Base-by-base conservation (phyloP, 2,888 invertebrate species). In the Hypomecis punctinalis region DNA sequence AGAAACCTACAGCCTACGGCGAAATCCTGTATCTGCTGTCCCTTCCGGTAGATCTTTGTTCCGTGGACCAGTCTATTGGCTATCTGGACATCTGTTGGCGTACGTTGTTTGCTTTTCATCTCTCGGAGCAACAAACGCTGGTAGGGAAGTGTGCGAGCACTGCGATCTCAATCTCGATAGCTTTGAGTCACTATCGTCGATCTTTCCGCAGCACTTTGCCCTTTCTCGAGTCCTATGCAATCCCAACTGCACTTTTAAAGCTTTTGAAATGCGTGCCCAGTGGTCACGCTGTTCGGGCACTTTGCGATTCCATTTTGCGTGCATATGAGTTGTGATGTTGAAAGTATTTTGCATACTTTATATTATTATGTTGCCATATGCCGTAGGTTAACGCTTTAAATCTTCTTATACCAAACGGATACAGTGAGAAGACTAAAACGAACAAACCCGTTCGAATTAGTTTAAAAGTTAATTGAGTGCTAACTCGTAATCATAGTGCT, bases 61-160 rank as follows among this genome's bases (percentile, higher is more conserved):
- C 82, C 85, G 61, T 37, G 75, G 79, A 74, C 76, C 68, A 74
- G 77, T 82, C 85, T 88, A 91, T 91, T 90, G 91, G 89, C 90
- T 91, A 92, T 91, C 91, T 91, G 92, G 90, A 90, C 91, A 91
- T 91, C 89, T 91, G 90, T 85, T 86, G 82, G 88, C 85, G 83
- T 84, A 79, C 84, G 81, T 81, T 92, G 92, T 92, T 92, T 91
- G 82, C 90, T 83, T 92, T 92, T 91, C 92, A 92, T 92, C 88
- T 91, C 91, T 89, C 83, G 81, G 76, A 86, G 88, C 89, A 85
- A 89, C 89, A 89, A 86, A 86, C 89, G 87, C 70, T 72, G 23
- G 76, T n/a, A 40, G 49, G 83, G 76, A 78, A 66, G 78, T 76
- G 73, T 86, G 89, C 88, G 89, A 88, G 90, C 23, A 23, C 86